Evolutionary conservation across 2,888 invertebrate genomes (phyloP).

Genomic region (Idaea dimidiata): DNA sequence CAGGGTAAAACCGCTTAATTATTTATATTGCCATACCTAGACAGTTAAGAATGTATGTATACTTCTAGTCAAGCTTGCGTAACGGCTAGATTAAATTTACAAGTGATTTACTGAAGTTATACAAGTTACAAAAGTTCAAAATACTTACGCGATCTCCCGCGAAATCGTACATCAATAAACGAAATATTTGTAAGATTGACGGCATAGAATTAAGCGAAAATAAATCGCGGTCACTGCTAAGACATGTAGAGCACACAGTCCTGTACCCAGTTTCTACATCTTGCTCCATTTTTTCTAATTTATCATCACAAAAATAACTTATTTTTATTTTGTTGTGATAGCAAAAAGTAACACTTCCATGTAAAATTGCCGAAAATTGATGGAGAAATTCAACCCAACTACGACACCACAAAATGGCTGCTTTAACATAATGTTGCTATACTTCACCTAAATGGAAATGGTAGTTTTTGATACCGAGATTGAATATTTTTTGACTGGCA

Average conservation of each 20-base stretch:
- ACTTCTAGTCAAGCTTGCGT: not conserved
- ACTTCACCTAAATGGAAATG: not conserved
- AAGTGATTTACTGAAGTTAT: not conserved
- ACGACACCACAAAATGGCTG: constrained; percentile 80
- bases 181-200: constrained; percentile 59
- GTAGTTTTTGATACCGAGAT: not conserved
- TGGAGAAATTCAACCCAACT: constrained; percentile 58
- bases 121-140: constrained; percentile 23
- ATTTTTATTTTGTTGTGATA: constrained; percentile 42
- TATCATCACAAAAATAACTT: constrained; percentile 29
- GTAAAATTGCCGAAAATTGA: constrained; percentile 77
- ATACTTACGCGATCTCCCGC: constrained; percentile 64
- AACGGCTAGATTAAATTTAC: constrained; percentile 6
- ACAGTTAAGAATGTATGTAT: not conserved
- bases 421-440: constrained; percentile 65
- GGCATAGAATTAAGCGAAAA: constrained; percentile 31
- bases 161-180: constrained; percentile 67
- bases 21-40: not conserved
- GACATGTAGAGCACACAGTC: constrained; percentile 26
- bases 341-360: constrained; percentile 78
- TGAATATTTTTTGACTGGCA: too few relatives aligned
- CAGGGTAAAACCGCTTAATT: not conserved
- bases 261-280: constrained; percentile 60
- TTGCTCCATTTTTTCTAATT: constrained; percentile 61
- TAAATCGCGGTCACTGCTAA: constrained; percentile 14